These are phyloP conservation scores for Pachypsylla venusta DNA, from an alignment of 1,140 invertebrate genomes.

Conservation along the genomic window DNA sequence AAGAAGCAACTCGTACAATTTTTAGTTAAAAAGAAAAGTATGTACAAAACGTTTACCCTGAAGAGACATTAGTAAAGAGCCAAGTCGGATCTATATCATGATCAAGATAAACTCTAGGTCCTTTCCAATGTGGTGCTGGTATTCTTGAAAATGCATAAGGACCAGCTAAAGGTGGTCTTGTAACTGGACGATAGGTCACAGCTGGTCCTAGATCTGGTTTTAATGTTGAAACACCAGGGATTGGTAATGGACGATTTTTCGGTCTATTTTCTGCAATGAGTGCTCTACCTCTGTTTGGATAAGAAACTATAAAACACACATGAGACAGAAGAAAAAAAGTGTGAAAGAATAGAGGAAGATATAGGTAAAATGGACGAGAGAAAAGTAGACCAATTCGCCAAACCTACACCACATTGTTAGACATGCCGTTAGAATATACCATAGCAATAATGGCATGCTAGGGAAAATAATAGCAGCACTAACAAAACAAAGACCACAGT, in stretches of 20 bases:
- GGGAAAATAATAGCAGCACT: too few relatives aligned
- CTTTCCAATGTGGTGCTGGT: conserved; percentile 59
- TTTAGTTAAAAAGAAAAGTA: too few relatives aligned
- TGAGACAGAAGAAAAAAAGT: not conserved
- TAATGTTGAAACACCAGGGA: conserved; percentile 36
- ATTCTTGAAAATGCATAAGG: conserved; percentile 80
- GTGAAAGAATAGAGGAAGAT: conserved; percentile 5
- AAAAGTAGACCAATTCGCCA: too few relatives aligned
- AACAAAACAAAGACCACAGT: too few relatives aligned
- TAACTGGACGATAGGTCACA: conserved; percentile 39
- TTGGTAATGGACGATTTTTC: conserved; percentile 33
- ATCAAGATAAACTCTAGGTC: conserved; percentile 61
- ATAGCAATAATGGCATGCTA: too few relatives aligned
- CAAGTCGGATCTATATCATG: conserved; percentile 58
- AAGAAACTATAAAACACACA: conserved; percentile 12
- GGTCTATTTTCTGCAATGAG: conserved; percentile 34
- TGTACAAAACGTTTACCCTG: conserved; percentile 38
- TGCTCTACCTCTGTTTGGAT: conserved; percentile 25
- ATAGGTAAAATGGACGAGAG: conserved; percentile 2
- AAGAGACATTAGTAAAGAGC: conserved; percentile 68
- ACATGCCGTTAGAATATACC: too few relatives aligned
- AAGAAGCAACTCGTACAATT: too few relatives aligned
- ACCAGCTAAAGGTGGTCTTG: conserved; percentile 64
- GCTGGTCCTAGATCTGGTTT: conserved; percentile 41
- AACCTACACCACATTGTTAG: too few relatives aligned